Percentiles rank a stretch among this genome's conserved stretches.
Conservation (phyloP, 2,797 vertebrate genomes). For the Sebastes steindachneri region DNA sequence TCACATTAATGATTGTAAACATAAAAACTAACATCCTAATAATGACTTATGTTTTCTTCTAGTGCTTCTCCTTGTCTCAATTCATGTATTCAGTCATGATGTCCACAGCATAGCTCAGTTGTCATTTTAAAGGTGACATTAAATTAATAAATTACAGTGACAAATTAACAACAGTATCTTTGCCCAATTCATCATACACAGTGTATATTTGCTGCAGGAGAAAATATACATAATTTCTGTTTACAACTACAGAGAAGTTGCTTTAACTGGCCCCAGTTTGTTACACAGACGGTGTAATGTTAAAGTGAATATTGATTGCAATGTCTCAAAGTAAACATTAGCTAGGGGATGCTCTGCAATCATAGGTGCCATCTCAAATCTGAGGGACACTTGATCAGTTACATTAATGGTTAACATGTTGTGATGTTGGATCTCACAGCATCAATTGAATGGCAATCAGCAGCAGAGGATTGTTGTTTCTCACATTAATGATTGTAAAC, state of each 20-base stretch:
- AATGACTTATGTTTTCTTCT: neutral
- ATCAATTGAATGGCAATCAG: neutral
- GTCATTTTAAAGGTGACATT: neutral
- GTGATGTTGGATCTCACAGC: conserved; percentile 2
- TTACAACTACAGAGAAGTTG: conserved; percentile 2
- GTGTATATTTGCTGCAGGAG: neutral
- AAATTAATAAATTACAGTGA: neutral
- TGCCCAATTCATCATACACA: neutral
- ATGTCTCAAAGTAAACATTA: conserved; percentile 41
- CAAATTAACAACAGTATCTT: neutral
- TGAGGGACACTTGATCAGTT: neutral
- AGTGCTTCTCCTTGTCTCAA: neutral
- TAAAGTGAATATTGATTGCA: neutral
- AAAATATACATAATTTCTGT: neutral
- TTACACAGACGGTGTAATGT: conserved; percentile 18
- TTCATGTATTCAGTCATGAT: neutral
- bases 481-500: neutral
- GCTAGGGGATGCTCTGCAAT: neutral
- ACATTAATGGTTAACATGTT: neutral
- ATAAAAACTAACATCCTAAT: neutral
- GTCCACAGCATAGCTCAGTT: neutral
- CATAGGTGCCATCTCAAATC: neutral
- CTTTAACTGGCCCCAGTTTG: conserved; percentile 37
- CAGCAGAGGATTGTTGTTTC: neutral
- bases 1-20: neutral